Conservation (phyloP, 1,140 invertebrate genomes). For the Drosophila chauvacae region DNA sequence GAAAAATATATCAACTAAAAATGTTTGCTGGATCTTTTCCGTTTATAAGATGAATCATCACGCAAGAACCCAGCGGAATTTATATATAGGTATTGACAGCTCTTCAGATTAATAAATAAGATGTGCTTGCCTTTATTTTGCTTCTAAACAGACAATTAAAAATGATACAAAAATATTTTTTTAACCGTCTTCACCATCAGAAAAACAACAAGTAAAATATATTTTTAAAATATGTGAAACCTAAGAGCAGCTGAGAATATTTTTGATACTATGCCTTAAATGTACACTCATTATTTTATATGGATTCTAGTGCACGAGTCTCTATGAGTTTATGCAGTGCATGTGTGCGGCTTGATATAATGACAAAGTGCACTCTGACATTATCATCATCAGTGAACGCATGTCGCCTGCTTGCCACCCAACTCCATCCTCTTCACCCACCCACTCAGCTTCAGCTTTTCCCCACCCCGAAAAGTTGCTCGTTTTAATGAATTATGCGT, state of each 20-base stretch:
- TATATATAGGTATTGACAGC: no score
- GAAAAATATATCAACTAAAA: no score
- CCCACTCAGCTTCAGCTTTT: not conserved
- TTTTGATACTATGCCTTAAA: not conserved
- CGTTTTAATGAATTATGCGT: slow-evolving; percentile 82
- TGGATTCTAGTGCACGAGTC: not conserved
- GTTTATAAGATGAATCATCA: no score
- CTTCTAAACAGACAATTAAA: not conserved
- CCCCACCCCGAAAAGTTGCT: slow-evolving; percentile 56
- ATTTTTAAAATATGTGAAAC: not conserved
- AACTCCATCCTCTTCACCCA: not conserved
- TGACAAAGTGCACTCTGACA: slow-evolving; percentile 77
- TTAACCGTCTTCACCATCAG: not conserved
- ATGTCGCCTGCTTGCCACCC: slow-evolving; percentile 22
- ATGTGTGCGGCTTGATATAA: slow-evolving; percentile 59
- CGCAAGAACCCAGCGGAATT: no score
- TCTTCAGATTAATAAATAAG: no score
- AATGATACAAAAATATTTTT: not conserved
- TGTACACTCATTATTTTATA: not conserved
- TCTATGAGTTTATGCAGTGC: slow-evolving; percentile 10
- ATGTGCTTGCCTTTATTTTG: no score
- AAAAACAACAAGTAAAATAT: not conserved
- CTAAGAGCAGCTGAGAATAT: not conserved
- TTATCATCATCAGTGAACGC: slow-evolving; percentile 59
- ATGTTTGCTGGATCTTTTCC: no score